Conservation (phyloP, 2,888 invertebrate genomes). For the Mycalesis mineus region DNA sequence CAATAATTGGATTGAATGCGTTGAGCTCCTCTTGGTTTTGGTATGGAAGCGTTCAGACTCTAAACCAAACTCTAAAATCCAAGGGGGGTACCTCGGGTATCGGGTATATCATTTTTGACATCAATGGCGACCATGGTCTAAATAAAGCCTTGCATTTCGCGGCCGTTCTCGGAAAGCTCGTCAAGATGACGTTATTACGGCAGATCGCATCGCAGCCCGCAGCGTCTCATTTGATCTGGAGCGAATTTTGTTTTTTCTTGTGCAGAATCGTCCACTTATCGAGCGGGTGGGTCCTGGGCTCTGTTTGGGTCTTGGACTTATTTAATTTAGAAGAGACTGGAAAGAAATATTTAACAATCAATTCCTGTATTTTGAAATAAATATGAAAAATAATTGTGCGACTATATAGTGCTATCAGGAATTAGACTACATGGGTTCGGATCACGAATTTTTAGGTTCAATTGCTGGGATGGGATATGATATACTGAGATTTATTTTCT, state of each 20-base stretch:
- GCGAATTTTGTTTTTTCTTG: conserved; percentile 48
- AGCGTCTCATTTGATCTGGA: conserved; percentile 68
- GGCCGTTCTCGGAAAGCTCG: conserved; percentile 23
- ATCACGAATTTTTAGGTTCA: too few species aligned
- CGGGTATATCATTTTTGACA: not conserved
- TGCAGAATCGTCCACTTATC: conserved; percentile 46
- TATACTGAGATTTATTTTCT: too few species aligned
- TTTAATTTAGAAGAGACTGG: conserved; percentile 20
- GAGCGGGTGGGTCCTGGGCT: conserved; percentile 36
- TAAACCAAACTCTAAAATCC: not conserved
- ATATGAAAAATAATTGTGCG: too few species aligned
- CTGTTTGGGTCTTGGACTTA: conserved; percentile 22
- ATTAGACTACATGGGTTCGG: too few species aligned
- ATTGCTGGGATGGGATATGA: too few species aligned
- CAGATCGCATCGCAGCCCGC: conserved; percentile 29
- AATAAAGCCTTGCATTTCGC: not conserved
- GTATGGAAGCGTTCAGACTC: too few species aligned
- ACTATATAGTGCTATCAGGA: too few species aligned
- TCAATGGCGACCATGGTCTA: not conserved
- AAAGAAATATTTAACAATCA: not conserved
- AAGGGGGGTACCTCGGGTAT: not conserved
- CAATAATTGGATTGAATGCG: too few species aligned
- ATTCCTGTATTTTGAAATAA: not conserved
- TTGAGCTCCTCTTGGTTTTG: too few species aligned
- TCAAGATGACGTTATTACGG: conserved; percentile 25